Percentiles rank a stretch among this genome's conserved stretches.
Conservation (phyloP, 2,113 vertebrate genomes). For the Myotis yumanensis region DNA sequence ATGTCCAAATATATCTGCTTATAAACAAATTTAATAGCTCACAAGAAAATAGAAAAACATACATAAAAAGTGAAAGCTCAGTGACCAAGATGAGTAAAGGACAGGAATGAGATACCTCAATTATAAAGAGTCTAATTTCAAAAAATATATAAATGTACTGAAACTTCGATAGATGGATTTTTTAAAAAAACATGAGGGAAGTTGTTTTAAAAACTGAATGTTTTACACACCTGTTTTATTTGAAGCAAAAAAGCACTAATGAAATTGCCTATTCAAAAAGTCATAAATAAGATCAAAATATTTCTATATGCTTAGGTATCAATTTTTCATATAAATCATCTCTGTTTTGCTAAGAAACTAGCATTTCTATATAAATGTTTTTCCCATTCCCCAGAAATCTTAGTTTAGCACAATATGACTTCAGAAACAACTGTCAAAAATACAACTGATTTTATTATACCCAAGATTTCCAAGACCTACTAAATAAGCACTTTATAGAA, state of each 20-base stretch:
- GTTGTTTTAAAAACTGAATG: constrained; percentile 37
- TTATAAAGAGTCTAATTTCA: constrained; percentile 41
- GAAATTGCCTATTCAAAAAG: constrained; percentile 61
- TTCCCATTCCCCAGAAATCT: constrained; percentile 37
- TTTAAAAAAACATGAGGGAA: constrained; percentile 17
- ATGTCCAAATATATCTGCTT: constrained; percentile 24
- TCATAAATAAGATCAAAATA: constrained; percentile 62
- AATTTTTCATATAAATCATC: constrained; percentile 58
- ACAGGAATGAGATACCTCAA: constrained; percentile 37
- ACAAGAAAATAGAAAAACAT: constrained; percentile 1
- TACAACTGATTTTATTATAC: constrained; percentile 59
- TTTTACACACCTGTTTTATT: constrained; percentile 28
- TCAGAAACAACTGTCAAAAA: constrained; percentile 66
- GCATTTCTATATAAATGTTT: constrained; percentile 17
- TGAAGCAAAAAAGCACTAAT: constrained; percentile 52
- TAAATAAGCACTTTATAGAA: constrained; percentile 41
- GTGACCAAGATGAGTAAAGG: neutral
- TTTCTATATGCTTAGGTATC: neutral
- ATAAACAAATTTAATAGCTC: neutral
- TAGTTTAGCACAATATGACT: constrained; percentile 48
- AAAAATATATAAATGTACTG: constrained; percentile 15
- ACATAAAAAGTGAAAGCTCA: neutral
- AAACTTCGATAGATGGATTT: constrained; percentile 18
- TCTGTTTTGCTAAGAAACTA: constrained; percentile 44
- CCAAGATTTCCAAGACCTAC: constrained; percentile 41